Conservation (phyloP, 2,797 vertebrate species). For the Manis pentadactyla region DNA sequence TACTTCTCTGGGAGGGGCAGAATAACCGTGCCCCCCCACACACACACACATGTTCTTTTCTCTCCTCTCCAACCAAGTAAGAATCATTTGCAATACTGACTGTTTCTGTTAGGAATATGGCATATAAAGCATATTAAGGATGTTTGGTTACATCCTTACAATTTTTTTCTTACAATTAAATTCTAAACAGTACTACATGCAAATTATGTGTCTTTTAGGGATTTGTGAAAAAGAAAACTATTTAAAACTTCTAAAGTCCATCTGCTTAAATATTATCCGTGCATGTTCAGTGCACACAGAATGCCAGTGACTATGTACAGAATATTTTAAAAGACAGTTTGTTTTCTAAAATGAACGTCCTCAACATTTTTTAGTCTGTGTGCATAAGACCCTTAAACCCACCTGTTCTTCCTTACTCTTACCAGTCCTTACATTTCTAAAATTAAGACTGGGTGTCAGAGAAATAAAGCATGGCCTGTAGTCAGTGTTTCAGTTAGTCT, state of each 20-base stretch:
- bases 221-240: slow-evolving; percentile 31
- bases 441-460: not conserved
- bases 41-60: not conserved
- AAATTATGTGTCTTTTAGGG: not conserved
- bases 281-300: not conserved
- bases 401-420: not conserved
- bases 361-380: not conserved
- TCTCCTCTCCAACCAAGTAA: not conserved
- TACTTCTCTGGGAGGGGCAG: not conserved
- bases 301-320: not conserved
- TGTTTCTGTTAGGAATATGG: not conserved
- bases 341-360: not conserved
- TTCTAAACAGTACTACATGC: not conserved
- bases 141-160: not conserved
- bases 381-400: not conserved
- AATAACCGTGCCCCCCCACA: not conserved
- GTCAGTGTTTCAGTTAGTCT: not conserved
- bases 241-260: not conserved
- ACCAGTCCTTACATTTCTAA: not conserved
- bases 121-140: not conserved
- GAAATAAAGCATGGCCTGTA: not conserved
- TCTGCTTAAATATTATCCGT: not conserved
- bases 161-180: slow-evolving; percentile 21
- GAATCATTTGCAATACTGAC: not conserved
- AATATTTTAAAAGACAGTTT: slow-evolving; percentile 17